A percentile compares a stretch with the other conserved stretches of the same genome.
Evolutionary conservation across 2,797 vertebrate species (phyloP).

Genomic region (Leptodactylus fallax): DNA sequence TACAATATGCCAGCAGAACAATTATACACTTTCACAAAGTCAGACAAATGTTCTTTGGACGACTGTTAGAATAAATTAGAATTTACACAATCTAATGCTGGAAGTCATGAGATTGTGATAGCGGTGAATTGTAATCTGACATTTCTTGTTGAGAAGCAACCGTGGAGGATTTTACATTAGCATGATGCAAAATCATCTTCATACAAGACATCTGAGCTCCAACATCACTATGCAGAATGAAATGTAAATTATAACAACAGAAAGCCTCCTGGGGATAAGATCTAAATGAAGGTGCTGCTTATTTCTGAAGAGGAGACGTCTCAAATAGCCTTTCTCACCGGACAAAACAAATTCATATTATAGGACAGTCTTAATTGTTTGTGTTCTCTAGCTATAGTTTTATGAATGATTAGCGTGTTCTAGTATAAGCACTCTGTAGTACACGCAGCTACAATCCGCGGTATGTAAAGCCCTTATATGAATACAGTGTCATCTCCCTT

Average conservation of each 20-base stretch:
- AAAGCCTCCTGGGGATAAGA: conserved; percentile 26
- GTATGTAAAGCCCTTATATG: conserved; percentile 8
- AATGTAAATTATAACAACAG: conserved; percentile 45
- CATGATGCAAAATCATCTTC: conserved; percentile 52
- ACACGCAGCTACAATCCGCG: background rate
- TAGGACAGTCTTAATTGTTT: background rate
- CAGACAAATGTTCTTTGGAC: conserved; percentile 32
- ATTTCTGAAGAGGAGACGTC: conserved; percentile 5
- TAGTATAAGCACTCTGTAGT: background rate
- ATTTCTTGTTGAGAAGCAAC: conserved; percentile 35
- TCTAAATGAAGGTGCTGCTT: conserved; percentile 32
- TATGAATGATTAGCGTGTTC: background rate
- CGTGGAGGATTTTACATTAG: conserved; percentile 48
- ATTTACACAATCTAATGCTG: conserved; percentile 48
- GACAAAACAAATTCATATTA: background rate
- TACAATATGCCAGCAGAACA: conserved; percentile 18
- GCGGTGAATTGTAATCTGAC: conserved; percentile 42
- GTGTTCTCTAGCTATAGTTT: background rate
- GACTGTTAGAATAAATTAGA: conserved; percentile 40
- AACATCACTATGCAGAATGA: conserved; percentile 42
- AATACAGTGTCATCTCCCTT: conserved; percentile 42
- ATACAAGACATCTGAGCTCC: conserved; percentile 41
- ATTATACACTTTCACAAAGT: conserved; percentile 34
- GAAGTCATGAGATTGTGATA: conserved; percentile 27
- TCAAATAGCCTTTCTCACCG: conserved; percentile 12